Conservation (phyloP, 2,113 vertebrate species). For the Riparia riparia region DNA sequence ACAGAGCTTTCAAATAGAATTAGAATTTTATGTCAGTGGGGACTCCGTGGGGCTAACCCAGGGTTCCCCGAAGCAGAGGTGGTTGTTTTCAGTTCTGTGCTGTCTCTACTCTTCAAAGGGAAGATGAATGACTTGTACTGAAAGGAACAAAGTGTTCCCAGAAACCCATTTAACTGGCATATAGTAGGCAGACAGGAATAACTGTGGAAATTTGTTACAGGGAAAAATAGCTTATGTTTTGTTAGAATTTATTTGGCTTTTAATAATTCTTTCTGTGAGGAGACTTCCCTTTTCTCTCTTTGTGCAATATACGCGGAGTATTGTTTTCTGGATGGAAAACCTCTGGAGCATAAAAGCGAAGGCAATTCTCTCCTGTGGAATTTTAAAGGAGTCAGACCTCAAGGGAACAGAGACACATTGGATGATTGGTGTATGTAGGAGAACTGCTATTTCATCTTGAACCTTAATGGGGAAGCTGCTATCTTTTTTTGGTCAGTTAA, state of each 20-base stretch:
- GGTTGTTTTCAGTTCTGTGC: not conserved
- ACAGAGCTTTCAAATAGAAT: not conserved
- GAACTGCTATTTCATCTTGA: not conserved
- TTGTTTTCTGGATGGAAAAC: not conserved
- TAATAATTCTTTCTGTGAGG: not conserved
- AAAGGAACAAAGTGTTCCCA: not conserved
- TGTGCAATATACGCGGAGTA: not conserved
- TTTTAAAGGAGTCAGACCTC: not conserved
- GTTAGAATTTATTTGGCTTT: not conserved
- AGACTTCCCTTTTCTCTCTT: not conserved
- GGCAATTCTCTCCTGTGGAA: not conserved
- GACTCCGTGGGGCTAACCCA: not conserved
- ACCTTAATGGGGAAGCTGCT: not conserved
- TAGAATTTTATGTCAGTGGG: not conserved
- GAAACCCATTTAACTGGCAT: not conserved
- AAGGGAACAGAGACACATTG: not conserved
- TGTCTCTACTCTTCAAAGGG: not conserved
- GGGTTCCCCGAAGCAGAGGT: not conserved
- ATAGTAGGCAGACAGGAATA: not conserved
- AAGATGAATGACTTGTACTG: not conserved
- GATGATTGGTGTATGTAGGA: not conserved
- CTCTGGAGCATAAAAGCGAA: not conserved
- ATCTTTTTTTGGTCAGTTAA: not conserved
- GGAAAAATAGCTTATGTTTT: not conserved
- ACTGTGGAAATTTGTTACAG: not conserved